These are phyloP conservation scores for Ischnura elegans DNA, from an alignment of 2,888 invertebrate genomes.

Conservation along the genomic window DNA sequence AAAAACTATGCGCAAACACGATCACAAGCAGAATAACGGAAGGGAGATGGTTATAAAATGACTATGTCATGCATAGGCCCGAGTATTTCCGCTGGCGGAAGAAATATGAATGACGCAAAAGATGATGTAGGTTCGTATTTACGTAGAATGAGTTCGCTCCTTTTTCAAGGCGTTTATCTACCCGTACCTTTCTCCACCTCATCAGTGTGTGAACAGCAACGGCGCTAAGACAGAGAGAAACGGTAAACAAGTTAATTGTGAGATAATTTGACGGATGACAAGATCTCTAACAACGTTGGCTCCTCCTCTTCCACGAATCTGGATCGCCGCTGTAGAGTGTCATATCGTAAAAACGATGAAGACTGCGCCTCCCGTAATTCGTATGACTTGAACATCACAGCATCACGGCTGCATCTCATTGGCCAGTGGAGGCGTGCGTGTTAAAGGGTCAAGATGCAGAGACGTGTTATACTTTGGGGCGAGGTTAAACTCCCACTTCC, in stretches of 20 bases:
- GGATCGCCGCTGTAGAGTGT: neutral
- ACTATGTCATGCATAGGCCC: neutral
- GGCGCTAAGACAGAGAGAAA: slow-evolving; percentile 20
- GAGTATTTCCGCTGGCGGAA: neutral
- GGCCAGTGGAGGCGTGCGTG: neutral
- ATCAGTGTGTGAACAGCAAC: neutral
- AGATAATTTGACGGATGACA: slow-evolving; percentile 51
- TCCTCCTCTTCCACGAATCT: neutral
- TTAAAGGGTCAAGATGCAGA: neutral
- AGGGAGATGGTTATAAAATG: neutral
- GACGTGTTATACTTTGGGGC: neutral
- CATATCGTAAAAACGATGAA: neutral
- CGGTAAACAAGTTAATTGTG: slow-evolving; percentile 45
- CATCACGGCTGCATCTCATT: neutral
- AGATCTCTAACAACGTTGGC: neutral
- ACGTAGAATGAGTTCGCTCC: slow-evolving; percentile 1
- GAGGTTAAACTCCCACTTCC: neutral
- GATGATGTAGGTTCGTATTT: neutral
- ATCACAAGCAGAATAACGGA: neutral
- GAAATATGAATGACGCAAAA: neutral
- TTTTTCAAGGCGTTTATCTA: neutral
- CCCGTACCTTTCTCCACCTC: slow-evolving; percentile 35
- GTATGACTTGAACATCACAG: neutral
- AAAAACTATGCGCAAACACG: neutral
- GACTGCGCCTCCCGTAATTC: neutral